Conservation (phyloP, 64 coral and sea anemone genomes). For the Trachythela sp. region DNA sequence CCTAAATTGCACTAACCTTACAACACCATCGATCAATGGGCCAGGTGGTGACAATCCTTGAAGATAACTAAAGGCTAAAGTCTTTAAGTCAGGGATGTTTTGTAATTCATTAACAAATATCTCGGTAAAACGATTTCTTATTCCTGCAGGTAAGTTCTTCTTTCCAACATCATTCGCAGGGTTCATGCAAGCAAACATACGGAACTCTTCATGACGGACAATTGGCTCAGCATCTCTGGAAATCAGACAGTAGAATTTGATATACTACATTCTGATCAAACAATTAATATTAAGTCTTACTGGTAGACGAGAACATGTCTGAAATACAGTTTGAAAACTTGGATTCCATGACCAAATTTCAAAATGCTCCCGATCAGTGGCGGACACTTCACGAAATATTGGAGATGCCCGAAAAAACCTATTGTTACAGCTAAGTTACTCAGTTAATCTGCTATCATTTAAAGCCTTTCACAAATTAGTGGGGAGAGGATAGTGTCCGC, state of each 20-base stretch:
- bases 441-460: too few species aligned
- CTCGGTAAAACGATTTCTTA: slow-evolving; percentile 97
- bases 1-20: slow-evolving; percentile 50
- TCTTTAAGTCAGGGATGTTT: slow-evolving; percentile 72
- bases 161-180: slow-evolving; percentile 97
- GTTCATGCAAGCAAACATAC: slow-evolving; percentile 98
- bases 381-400: too few species aligned
- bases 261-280: too few species aligned
- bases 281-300: too few species aligned
- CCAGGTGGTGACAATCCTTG: slow-evolving; percentile 71
- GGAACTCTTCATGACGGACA: slow-evolving; percentile 76
- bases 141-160: slow-evolving; percentile 83
- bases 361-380: too few species aligned
- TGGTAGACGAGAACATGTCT: background rate
- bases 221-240: slow-evolving; percentile 77
- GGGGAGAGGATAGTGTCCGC: too few species aligned
- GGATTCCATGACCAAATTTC: background rate
- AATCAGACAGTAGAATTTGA: too few species aligned
- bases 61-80: slow-evolving; percentile 77
- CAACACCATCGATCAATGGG: slow-evolving; percentile 80
- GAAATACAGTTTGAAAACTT: background rate
- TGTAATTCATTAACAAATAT: slow-evolving; percentile 90
- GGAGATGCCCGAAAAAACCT: too few species aligned
- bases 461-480: too few species aligned
- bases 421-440: too few species aligned